These are phyloP conservation scores for Ruditapes philippinarum DNA, from an alignment of 1,140 invertebrate genomes.

Conservation along the genomic window DNA sequence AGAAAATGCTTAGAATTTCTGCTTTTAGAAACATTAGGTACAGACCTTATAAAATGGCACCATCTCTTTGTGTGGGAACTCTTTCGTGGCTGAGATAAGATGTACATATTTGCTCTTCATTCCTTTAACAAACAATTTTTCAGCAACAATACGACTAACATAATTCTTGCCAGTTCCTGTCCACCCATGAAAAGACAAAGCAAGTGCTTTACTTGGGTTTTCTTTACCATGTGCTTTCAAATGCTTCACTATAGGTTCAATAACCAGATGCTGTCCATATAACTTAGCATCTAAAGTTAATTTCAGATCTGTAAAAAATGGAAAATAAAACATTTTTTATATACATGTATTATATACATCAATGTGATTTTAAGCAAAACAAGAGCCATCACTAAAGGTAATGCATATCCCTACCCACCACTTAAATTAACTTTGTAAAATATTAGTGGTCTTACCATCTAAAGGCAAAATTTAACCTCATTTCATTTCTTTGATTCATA, in stretches of 20 bases:
- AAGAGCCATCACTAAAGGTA: no score
- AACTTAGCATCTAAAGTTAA: constrained; percentile 70
- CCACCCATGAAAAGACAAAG: constrained; percentile 85
- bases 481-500: no score
- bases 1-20: no score
- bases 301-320: constrained; percentile 69
- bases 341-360: no score
- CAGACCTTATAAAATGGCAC: constrained; percentile 83
- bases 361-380: no score
- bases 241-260: constrained; percentile 74
- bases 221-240: constrained; percentile 73
- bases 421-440: no score
- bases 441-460: no score
- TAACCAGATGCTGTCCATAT: constrained; percentile 82
- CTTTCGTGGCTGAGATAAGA: constrained; percentile 92
- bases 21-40: not conserved
- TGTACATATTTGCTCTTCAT: constrained; percentile 93
- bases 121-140: constrained; percentile 92
- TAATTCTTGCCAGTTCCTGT: constrained; percentile 88
- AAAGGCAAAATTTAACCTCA: no score
- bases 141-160: constrained; percentile 93
- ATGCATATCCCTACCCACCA: no score
- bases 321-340: no score
- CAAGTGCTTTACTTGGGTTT: constrained; percentile 83
- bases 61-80: constrained; percentile 90